Percentiles rank a stretch among this genome's conserved stretches.
Conservation (phyloP, 1,140 invertebrate species). For the Eurosta solidaginis region DNA sequence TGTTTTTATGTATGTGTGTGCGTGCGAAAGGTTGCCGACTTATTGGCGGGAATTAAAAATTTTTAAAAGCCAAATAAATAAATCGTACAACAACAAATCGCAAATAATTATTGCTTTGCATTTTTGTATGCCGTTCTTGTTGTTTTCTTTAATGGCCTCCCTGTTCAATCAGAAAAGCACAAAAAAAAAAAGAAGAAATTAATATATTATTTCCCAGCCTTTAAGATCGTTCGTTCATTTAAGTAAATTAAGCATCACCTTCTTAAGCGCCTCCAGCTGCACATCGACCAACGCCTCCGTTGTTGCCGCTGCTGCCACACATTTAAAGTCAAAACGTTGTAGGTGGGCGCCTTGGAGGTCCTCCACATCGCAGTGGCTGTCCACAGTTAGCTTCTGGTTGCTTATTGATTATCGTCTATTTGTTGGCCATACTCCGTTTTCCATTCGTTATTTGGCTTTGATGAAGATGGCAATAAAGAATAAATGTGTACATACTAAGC, state of each 20-base stretch:
- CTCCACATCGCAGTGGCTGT: background rate
- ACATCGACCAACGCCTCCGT: slow-evolving; percentile 14
- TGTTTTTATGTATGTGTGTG: background rate
- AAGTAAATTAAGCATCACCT: background rate
- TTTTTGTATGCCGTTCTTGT: too few species aligned
- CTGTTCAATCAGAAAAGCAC: background rate
- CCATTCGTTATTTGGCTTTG: background rate
- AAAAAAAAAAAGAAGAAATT: background rate
- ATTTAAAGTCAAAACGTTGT: background rate
- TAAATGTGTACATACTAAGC: background rate
- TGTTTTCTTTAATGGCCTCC: too few species aligned
- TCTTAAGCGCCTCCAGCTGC: slow-evolving; percentile 10
- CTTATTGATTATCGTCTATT: slow-evolving; percentile 17
- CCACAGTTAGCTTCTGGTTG: background rate
- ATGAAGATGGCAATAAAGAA: background rate
- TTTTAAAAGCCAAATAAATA: background rate
- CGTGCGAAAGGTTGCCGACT: background rate
- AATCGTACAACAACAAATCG: slow-evolving; percentile 21
- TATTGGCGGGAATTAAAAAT: background rate
- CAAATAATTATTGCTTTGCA: slow-evolving; percentile 5
- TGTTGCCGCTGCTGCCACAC: background rate
- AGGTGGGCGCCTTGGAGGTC: slow-evolving; percentile 17
- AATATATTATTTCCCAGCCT: background rate
- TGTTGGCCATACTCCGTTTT: background rate
- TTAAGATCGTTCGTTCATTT: background rate